Evolutionary conservation across 1,140 invertebrate species (phyloP).

Genomic region (Wasmannia auropunctata): DNA sequence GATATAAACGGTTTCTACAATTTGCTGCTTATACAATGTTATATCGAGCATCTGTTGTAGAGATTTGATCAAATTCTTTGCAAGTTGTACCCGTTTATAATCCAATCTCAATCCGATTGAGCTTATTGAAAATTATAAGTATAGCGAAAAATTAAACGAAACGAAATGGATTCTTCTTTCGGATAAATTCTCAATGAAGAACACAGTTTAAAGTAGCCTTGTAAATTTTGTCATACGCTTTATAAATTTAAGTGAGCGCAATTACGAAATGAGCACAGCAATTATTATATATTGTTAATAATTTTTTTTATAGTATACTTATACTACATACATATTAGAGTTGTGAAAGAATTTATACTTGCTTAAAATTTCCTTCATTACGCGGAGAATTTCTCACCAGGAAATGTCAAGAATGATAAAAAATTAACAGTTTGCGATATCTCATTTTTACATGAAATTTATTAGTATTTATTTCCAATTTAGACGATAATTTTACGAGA

Average conservation of each 20-base stretch:
- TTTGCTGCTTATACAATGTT: neutral
- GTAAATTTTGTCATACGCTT: neutral
- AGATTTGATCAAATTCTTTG: constrained; percentile 51
- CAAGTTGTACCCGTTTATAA: constrained; percentile 39
- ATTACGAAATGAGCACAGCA: neutral
- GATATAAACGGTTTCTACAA: neutral
- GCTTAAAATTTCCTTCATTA: neutral
- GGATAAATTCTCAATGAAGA: constrained; percentile 2
- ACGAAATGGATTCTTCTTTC: constrained; percentile 37
- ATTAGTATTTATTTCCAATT: neutral
- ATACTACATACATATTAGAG: neutral
- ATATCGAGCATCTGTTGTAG: constrained; percentile 7
- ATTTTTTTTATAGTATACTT: neutral
- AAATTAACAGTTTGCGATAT: neutral
- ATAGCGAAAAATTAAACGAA: constrained; percentile 2
- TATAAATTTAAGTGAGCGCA: neutral
- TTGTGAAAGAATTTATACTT: neutral
- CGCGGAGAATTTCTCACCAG: neutral
- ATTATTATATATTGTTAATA: neutral
- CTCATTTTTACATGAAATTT: neutral
- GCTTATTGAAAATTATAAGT: constrained; percentile 17
- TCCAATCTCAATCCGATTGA: constrained; percentile 51
- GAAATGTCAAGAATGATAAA: neutral
- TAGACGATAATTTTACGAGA: neutral
- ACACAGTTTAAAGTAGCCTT: constrained; percentile 5